phyloP scores from a whole-genome alignment of 1,140 invertebrate genomes.

The Oedothorax gibbosus region DNA sequence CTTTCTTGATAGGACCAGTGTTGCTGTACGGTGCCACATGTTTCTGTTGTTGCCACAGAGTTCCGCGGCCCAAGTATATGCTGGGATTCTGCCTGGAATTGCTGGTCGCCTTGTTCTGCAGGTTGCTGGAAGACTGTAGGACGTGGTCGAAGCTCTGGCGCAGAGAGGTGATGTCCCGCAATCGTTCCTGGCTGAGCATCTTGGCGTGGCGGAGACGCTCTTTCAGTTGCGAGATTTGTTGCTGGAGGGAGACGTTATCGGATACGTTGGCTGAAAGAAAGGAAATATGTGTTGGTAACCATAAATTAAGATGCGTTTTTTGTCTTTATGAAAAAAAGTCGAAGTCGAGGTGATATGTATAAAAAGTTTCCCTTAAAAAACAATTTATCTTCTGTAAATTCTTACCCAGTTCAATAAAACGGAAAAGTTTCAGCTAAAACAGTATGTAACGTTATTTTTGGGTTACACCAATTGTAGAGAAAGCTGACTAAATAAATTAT shows the following conservation, averaged over 20 bases:
- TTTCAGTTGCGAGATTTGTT: constrained; percentile 78
- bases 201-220: constrained; percentile 80
- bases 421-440: too few species aligned
- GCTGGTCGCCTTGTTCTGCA: constrained; percentile 70
- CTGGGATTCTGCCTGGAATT: constrained; percentile 37
- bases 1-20: background rate
- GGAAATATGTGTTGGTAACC: too few species aligned
- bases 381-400: too few species aligned
- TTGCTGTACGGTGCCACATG: constrained; percentile 62
- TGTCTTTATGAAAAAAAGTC: too few species aligned
- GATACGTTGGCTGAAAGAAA: constrained; percentile 65
- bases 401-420: too few species aligned
- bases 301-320: too few species aligned
- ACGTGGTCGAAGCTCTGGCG: constrained; percentile 62
- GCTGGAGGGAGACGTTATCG: constrained; percentile 77
- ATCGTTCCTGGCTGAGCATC: constrained; percentile 76
- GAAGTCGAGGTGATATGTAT: too few species aligned
- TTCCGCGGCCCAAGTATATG: constrained; percentile 50
- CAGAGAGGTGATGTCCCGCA: constrained; percentile 78
- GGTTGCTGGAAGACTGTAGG: constrained; percentile 67
- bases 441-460: too few species aligned
- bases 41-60: constrained; percentile 61
- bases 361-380: too few species aligned
- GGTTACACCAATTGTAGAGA: too few species aligned
- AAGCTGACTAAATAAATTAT: too few species aligned